Evolutionary conservation across 2,113 vertebrate species (phyloP).

Genomic region (Aptenodytes patagonicus): DNA sequence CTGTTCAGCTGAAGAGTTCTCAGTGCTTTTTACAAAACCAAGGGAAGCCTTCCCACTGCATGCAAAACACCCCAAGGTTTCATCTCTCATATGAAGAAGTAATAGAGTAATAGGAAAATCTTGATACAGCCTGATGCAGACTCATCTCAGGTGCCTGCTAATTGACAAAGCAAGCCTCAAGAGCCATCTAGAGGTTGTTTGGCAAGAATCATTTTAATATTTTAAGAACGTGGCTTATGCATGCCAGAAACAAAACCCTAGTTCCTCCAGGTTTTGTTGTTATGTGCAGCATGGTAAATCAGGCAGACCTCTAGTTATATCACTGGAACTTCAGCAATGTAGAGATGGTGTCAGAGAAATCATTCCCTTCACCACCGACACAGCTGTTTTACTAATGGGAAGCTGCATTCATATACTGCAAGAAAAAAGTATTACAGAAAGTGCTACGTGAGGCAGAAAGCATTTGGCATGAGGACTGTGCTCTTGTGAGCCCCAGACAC

Average conservation of each 20-base stretch:
- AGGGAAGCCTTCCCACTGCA: background rate
- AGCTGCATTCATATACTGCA: background rate
- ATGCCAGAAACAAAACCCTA: background rate
- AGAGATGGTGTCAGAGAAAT: background rate
- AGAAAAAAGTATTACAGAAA: background rate
- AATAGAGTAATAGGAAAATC: background rate
- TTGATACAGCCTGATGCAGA: background rate
- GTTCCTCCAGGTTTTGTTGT: background rate
- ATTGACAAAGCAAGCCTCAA: slow-evolving; percentile 58
- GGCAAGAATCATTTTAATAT: background rate
- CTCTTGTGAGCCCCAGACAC: background rate
- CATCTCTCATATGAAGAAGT: background rate
- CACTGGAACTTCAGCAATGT: background rate
- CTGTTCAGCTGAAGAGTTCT: background rate
- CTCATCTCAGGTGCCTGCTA: background rate
- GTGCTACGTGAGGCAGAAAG: background rate
- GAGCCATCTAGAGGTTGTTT: slow-evolving; percentile 65
- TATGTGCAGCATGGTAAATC: background rate
- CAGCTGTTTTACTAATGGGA: background rate
- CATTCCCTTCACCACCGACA: background rate
- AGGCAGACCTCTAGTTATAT: background rate
- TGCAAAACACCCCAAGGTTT: background rate
- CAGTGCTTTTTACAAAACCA: background rate
- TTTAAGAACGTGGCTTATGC: background rate
- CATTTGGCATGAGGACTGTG: background rate